Evolutionary conservation across 1,140 invertebrate species (phyloP), one percentile per base, ranked within the genome.

Genomic region (Telenomus remus): DNA sequence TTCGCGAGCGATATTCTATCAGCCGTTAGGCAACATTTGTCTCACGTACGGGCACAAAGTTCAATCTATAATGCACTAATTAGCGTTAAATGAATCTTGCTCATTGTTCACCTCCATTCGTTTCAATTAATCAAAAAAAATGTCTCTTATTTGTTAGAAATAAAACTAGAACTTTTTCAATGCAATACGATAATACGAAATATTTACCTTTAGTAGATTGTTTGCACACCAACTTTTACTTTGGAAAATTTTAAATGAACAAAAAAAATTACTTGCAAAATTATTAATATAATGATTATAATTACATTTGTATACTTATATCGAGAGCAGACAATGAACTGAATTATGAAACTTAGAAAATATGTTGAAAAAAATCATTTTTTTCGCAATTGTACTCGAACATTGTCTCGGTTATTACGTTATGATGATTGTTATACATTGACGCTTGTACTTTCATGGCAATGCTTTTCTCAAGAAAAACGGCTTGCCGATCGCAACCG

Each of bases 1-100:
- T 64, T 27, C 6, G 19, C 9, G 9, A 72, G 59, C 50, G 70
- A 72, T 76, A 66, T 37, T 57, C 47, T 54, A 78, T 78, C 59
- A 72, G 71, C 63, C 75, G 63, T 72, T 79, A 75, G 75, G 69
- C 66, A 75, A 69, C 66, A 75, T 70, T 74, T 68, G 68, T 73
- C 72, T 78, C 60, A 72, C 68, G 69, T 56, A 9, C 9, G 74
- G 74, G 65, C 66, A 50, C 65, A 57, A 55, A 76, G 77, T 73
- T 79, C 77, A 76, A 70, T 69, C 66, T 66, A 65, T 70, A 61
- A 49, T 44, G 61, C 61, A 55, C 51, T 76, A 66, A 71, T 76
- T 76, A 70, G 37, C 46, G 6, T 39, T 46, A 55, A 51, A 61
- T 64, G 60, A 56, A 66, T 61, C 60, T 19, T 49, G 55, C 43